phyloP scores from a whole-genome alignment of 1,140 invertebrate species.

The Aricia agestis region DNA sequence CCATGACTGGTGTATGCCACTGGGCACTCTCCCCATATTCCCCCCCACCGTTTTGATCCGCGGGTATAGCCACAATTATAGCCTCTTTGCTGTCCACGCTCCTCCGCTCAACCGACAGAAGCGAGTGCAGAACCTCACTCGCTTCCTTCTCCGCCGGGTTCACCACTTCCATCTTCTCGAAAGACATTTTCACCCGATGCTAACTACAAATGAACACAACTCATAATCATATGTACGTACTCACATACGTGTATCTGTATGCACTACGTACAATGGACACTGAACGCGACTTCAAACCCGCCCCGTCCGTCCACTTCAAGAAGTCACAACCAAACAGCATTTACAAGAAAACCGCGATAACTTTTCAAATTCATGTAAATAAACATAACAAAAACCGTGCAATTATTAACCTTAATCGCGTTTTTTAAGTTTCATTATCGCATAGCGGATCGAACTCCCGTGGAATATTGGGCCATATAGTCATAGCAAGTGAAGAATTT shows the following conservation, averaged over 20 bases:
- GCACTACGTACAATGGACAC: constrained; percentile 61
- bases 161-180: constrained; percentile 73
- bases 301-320: constrained; percentile 49
- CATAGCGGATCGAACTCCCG: constrained; percentile 76
- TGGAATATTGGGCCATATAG: constrained; percentile 78
- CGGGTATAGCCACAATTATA: constrained; percentile 70
- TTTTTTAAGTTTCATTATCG: constrained; percentile 78
- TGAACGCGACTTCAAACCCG: constrained; percentile 57
- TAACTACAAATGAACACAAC: constrained; percentile 66
- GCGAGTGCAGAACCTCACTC: constrained; percentile 80
- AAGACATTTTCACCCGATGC: constrained; percentile 66
- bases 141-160: constrained; percentile 80
- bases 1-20: constrained; percentile 78
- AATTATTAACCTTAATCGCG: constrained; percentile 78
- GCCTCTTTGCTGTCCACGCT: constrained; percentile 76
- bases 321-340: constrained; percentile 48
- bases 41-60: constrained; percentile 61
- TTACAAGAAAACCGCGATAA: constrained; percentile 70
- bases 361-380: constrained; percentile 76
- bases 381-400: constrained; percentile 77
- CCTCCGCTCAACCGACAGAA: constrained; percentile 78
- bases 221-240: constrained; percentile 70
- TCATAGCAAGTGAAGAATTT: constrained; percentile 72
- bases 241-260: constrained; percentile 72
- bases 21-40: constrained; percentile 76